Base-by-base conservation (phyloP, 2,113 vertebrate genomes). In the Orthonyx spaldingii region DNA sequence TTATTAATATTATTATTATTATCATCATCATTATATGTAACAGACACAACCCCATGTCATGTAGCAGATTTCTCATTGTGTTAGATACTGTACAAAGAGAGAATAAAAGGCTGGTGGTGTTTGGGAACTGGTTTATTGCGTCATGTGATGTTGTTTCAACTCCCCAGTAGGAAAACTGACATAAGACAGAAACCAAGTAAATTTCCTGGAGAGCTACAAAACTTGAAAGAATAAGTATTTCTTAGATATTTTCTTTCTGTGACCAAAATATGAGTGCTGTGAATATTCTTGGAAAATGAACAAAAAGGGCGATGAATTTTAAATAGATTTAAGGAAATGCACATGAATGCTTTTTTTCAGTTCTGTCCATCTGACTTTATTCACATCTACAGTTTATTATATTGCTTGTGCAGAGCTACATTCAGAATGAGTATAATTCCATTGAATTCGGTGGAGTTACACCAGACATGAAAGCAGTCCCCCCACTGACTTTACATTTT, bases 401-500 rank as follows among this genome's bases (percentile, higher is more conserved):
- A n/a, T 22, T 63, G 13, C 35, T 94, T 94, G 22, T 57, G 46
- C 68, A 76, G 57, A 93, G 63, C 50, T 95, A 24, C 39, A 47
- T 83, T 77, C 83, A 69, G 30, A 87, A 50, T 26, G 33, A 18
- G 9, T 83, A 33, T 94, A 93, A 61, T 93, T 91, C 89, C 57
- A 63, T 32, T 1, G 16, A 55, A 81, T 90, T 85, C 2, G 3
- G 10, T 72, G n/a, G 53, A 79, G 37, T 89, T 72, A 65, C 35
- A 93, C 18, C 11, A 55, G 57, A 82, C 78, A 66, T 84, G 72
- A 94, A 97, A 96, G 89, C 50, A 94, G 84, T 77, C 82, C 84
- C 85, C 84, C 82, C 59, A 92, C 90, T 90, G 91, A 80, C 53
- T 94, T 83, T 50, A 63, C 28, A 47, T 86, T 93, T 95, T 93